Conservation (phyloP, 2,797 vertebrate genomes). For the Apogon hyalosoma region DNA sequence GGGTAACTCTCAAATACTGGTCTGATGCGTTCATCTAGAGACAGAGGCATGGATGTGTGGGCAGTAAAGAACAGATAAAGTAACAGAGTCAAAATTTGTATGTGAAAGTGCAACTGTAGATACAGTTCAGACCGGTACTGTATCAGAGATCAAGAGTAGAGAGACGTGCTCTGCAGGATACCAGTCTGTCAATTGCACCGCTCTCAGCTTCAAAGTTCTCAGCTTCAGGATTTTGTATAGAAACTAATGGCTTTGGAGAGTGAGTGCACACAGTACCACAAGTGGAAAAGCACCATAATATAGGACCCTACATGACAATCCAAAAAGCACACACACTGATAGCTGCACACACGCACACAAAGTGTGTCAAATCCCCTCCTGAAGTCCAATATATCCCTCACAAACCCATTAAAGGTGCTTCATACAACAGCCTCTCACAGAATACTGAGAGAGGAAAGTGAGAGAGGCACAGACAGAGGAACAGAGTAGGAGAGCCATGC, state of each 20-base stretch:
- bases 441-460: conserved; percentile 65
- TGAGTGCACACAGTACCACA: conserved; percentile 73
- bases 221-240: conserved; percentile 77
- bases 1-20: conserved; percentile 40
- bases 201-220: conserved; percentile 78
- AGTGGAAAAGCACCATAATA: conserved; percentile 75
- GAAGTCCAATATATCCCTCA: conserved; percentile 79
- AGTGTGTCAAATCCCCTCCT: conserved; percentile 69
- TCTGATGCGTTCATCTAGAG: conserved; percentile 26
- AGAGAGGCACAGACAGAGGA: conserved; percentile 60
- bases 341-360: conserved; percentile 34
- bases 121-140: conserved; percentile 57
- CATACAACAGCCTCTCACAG: conserved; percentile 79
- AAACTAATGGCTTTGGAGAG: conserved; percentile 83
- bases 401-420: conserved; percentile 82
- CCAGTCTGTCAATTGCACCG: conserved; percentile 71
- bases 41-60: conserved; percentile 55
- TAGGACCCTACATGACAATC: conserved; percentile 77
- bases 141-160: conserved; percentile 67
- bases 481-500: conserved; percentile 45
- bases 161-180: conserved; percentile 70
- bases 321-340: conserved; percentile 65
- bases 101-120: conserved; percentile 71
- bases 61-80: conserved; percentile 67
- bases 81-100: conserved; percentile 63